Base-by-base conservation (phyloP, 2,113 vertebrate species). In the Cyphomyrus discorhynchus region DNA sequence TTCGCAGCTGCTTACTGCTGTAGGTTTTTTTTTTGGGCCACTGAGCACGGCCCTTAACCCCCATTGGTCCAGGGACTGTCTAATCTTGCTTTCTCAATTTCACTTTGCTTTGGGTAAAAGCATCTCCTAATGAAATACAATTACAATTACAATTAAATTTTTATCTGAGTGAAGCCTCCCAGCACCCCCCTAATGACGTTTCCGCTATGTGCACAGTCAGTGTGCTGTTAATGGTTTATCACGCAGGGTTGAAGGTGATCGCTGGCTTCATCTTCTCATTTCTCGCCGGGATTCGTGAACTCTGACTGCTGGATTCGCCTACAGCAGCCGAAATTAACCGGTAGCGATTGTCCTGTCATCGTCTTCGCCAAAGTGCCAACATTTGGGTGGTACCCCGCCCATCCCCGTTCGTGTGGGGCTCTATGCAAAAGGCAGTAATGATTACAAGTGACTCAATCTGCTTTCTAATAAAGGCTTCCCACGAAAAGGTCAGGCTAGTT, bases 381-480 rank as follows among this genome's bases (percentile, higher is more conserved):
- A 52, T 82, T 82, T 82, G 46, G 4, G 3, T 5, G 8, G 70
- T 19, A 0, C 47, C 19, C n/a, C 3, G 5, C 27, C 6, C 3
- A 7, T 83, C 19, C 31, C 35, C 17, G 0, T 82, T 83, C 5
- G 21, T 3, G 74, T 42, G 35, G n/a, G 31, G 31, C n/a, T 83
- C 31, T 39, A 19, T 83, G n/a, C 35, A 31, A 89, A 82, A 83
- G 17, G 19, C 46, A 50, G 21, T 83, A 83, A 89, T 53, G 47
- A 56, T 42, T 83, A 89, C 46, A 89, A 50, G 46, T 24, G 88
- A 89, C 74, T 82, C 50, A 6, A 89, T 89, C 5, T 53, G 88
- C 27, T 87, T 88, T 91, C 82, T 90, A 90, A 90, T 89, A 86
- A 91, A 89, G 90, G 21, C 62, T 89, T 86, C 80, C 88, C 56